Conservation (phyloP, 2,113 vertebrate genomes). For the Sapajus apella region DNA sequence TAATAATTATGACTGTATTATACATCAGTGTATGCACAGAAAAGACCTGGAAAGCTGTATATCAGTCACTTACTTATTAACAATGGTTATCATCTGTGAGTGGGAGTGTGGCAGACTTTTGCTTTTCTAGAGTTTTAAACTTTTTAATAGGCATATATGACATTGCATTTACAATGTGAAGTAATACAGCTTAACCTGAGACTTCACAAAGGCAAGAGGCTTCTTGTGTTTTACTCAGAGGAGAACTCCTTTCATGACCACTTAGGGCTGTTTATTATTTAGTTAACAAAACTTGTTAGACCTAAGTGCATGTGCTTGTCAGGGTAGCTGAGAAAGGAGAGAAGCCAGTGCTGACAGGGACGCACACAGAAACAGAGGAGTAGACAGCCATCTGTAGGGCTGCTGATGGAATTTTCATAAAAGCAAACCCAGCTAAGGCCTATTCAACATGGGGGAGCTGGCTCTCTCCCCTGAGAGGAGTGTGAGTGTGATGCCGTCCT, state of each 20-base stretch:
- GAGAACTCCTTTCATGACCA: neutral
- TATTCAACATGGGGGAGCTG: accelerated
- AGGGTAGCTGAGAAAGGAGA: too few relatives aligned
- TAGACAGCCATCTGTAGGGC: neutral
- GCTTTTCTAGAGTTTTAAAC: neutral
- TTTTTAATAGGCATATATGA: neutral
- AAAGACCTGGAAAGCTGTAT: neutral
- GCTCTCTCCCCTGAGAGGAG: neutral
- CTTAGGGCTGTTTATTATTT: neutral
- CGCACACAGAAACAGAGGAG: too few relatives aligned
- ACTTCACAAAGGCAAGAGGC: neutral
- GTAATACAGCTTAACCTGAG: neutral
- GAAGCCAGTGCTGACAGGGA: too few relatives aligned
- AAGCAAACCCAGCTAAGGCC: neutral
- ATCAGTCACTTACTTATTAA: neutral
- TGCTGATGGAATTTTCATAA: neutral
- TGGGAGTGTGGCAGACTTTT: too few relatives aligned
- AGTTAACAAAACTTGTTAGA: neutral
- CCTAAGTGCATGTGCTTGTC: neutral
- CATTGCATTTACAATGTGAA: neutral
- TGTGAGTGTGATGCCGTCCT: accelerated
- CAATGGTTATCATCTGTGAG: too few relatives aligned
- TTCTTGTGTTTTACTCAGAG: neutral
- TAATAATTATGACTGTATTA: neutral
- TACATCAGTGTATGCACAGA: neutral